Percentiles rank a stretch among this genome's conserved stretches.
Conservation (phyloP, 2,113 vertebrate genomes). For the Lycaon pictus region DNA sequence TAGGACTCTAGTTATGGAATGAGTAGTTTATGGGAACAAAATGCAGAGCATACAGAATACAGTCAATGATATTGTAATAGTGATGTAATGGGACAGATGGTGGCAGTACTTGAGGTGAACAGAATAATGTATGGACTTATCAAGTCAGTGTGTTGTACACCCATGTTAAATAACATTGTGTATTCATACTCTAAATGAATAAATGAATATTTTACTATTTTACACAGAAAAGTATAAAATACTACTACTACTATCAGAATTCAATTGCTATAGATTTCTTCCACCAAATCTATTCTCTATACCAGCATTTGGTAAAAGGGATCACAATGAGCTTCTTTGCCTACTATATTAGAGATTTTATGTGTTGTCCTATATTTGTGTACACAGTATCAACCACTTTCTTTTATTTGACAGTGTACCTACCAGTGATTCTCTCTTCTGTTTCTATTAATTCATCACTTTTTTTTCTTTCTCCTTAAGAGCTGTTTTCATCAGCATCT, state of each 20-base stretch:
- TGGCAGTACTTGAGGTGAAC: background rate
- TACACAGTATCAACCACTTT: background rate
- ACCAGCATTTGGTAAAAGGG: background rate
- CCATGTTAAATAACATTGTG: background rate
- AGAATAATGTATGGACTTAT: background rate
- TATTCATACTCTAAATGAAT: background rate
- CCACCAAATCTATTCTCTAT: background rate
- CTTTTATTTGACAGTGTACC: background rate
- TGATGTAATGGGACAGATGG: background rate
- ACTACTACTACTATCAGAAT: background rate
- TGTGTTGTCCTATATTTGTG: background rate
- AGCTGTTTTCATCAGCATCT: background rate
- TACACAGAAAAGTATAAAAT: background rate
- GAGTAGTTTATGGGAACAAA: background rate
- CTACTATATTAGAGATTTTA: background rate
- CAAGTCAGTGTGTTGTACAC: background rate
- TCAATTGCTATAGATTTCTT: background rate
- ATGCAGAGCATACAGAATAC: background rate
- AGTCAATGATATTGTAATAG: background rate
- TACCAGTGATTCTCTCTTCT: background rate
- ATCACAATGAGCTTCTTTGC: background rate
- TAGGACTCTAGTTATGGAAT: background rate
- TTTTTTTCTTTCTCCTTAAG: background rate
- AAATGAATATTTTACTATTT: background rate
- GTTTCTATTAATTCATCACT: background rate